A percentile compares a stretch with the other conserved stretches of the same genome.
Conservation (phyloP, 2,113 vertebrate species). For the Microcebus lehilahytsara region DNA sequence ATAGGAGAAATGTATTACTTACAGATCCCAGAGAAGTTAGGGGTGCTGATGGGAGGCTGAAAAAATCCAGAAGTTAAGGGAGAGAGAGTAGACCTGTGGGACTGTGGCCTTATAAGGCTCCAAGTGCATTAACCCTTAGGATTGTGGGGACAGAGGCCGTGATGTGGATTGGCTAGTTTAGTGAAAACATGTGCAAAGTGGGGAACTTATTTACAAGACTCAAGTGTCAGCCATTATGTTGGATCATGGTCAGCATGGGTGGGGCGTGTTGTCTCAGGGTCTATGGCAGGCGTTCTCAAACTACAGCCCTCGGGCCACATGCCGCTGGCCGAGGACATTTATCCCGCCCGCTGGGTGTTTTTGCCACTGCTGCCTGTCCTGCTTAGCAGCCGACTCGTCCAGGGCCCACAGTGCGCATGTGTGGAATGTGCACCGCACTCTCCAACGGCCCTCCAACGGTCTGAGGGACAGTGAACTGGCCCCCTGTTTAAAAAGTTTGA, state of each 20-base stretch:
- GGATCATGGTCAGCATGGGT: background rate
- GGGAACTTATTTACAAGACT: accelerated
- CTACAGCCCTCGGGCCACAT: no score
- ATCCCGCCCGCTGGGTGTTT: no score
- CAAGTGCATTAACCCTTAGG: no score
- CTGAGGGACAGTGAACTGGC: no score
- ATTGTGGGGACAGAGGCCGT: accelerated
- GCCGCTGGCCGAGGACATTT: no score
- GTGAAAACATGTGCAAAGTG: background rate
- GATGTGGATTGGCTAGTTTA: background rate
- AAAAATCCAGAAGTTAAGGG: background rate
- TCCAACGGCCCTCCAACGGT: no score
- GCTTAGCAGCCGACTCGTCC: no score
- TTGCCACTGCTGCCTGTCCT: no score
- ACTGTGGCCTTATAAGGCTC: accelerated
- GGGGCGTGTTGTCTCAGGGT: background rate
- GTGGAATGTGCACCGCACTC: no score
- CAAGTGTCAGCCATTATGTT: background rate
- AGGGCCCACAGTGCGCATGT: no score
- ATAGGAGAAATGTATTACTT: background rate
- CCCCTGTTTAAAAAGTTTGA: no score
- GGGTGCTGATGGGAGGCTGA: background rate
- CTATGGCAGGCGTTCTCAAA: no score
- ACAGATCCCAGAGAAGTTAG: background rate
- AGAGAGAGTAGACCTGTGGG: accelerated